A percentile compares a stretch with the other conserved stretches of the same genome.
Evolutionary conservation across 1,140 invertebrate species (phyloP).

Genomic region (Rhagoletis zephyria): DNA sequence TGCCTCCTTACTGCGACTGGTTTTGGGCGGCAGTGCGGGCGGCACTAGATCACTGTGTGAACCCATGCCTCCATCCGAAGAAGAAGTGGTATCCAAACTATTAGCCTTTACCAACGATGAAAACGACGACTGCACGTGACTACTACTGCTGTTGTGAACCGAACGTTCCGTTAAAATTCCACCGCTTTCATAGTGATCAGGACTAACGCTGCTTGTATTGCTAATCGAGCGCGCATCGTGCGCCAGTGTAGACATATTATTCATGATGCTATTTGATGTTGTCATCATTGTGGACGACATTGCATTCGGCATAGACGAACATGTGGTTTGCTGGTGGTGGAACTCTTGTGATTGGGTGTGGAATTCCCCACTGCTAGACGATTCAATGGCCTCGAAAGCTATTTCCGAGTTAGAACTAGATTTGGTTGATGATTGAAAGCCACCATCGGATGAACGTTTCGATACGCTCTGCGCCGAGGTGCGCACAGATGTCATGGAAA

Average conservation of each 20-base stretch:
- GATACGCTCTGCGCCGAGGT: conserved; percentile 78
- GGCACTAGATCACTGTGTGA: conserved; percentile 72
- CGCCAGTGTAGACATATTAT: conserved; percentile 58
- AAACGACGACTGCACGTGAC: not conserved
- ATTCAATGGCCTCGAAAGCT: conserved; percentile 37
- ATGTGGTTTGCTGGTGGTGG: conserved; percentile 57
- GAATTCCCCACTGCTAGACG: conserved; percentile 35
- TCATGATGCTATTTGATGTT: conserved; percentile 58
- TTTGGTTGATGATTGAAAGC: conserved; percentile 73
- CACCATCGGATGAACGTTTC: conserved; percentile 77
- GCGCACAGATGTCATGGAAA: conserved; percentile 80
- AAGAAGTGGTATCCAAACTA: conserved; percentile 56
- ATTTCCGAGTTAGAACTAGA: conserved; percentile 65
- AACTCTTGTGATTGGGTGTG: conserved; percentile 46
- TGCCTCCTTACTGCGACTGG: conserved; percentile 75
- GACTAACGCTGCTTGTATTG: conserved; percentile 35
- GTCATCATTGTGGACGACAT: conserved; percentile 54
- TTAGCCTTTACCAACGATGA: conserved; percentile 48
- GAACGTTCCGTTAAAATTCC: conserved; percentile 50
- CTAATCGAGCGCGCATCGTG: conserved; percentile 37
- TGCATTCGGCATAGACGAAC: conserved; percentile 55
- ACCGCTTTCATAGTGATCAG: conserved; percentile 55
- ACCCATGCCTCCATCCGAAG: conserved; percentile 49
- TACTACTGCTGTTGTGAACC: conserved; percentile 53
- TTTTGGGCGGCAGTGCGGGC: conserved; percentile 81